Percentiles rank a stretch among this genome's conserved stretches.
Conservation (phyloP, 2,888 invertebrate species). For the Hipparchia semele region DNA sequence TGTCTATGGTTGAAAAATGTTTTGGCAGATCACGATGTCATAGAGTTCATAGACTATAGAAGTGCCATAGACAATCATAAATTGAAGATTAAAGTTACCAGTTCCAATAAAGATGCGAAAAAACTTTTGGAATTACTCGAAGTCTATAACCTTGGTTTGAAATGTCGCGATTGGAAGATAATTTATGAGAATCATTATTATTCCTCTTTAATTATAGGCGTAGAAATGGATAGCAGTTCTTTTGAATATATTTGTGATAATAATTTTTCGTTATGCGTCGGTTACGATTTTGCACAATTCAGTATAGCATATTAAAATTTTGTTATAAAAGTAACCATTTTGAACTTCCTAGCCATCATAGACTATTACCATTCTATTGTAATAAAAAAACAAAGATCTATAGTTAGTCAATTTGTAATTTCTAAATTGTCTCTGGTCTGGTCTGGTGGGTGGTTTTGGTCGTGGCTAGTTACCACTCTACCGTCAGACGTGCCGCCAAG, state of each 20-base stretch:
- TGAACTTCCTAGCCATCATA: no score
- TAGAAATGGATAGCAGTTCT: conserved; percentile 52
- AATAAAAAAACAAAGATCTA: no score
- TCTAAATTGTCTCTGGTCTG: no score
- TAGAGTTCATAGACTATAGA: conserved; percentile 33
- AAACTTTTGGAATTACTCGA: conserved; percentile 52
- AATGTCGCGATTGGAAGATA: conserved; percentile 52
- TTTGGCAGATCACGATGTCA: conserved; percentile 40
- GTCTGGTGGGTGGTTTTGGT: no score
- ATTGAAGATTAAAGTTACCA: conserved; percentile 50
- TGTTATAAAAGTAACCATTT: neutral
- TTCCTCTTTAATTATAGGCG: conserved; percentile 36
- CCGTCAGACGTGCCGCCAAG: no score
- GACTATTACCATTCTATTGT: no score
- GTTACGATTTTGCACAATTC: conserved; percentile 57
- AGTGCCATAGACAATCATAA: conserved; percentile 37
- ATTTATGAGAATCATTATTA: conserved; percentile 34
- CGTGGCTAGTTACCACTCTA: no score
- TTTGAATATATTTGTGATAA: conserved; percentile 50
- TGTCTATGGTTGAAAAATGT: conserved; percentile 46
- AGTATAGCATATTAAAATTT: conserved; percentile 26
- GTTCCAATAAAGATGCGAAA: conserved; percentile 41
- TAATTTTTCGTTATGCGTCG: conserved; percentile 53
- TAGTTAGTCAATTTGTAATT: no score
- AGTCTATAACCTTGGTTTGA: conserved; percentile 52